A percentile compares a stretch with the other conserved stretches of the same genome.
phyloP scores from a whole-genome alignment of 2,113 vertebrate species.

The Gnathonemus echidnorhynchus region DNA sequence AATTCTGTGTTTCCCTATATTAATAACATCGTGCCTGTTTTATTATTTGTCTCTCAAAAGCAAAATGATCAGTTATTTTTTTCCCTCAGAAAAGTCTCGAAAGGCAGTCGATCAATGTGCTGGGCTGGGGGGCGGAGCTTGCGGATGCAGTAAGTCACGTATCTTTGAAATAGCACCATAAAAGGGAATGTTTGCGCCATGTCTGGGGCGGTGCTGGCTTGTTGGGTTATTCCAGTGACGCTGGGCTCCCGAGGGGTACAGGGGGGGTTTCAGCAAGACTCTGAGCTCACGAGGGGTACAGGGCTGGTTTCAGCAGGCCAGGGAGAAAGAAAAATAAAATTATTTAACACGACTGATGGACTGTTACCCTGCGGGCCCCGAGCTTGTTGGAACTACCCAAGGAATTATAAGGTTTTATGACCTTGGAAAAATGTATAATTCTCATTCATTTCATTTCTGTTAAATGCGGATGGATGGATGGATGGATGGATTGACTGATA shows the following conservation, averaged over 20 bases:
- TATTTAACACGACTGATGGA: not conserved
- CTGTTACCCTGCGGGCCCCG: not conserved
- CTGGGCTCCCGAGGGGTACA: not conserved
- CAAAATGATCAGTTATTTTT: not conserved
- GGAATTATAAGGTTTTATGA: not conserved
- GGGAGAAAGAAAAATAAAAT: constrained; percentile 5
- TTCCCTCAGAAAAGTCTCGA: not conserved
- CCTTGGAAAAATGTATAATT: not conserved
- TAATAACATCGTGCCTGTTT: not conserved
- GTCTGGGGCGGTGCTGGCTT: not conserved
- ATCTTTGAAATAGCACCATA: not conserved
- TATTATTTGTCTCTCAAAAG: not conserved
- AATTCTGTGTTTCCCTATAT: not conserved
- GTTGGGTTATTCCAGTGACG: not conserved
- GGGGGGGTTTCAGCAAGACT: not conserved
- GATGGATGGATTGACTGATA: not conserved
- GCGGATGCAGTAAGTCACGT: not conserved
- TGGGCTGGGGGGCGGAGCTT: not conserved
- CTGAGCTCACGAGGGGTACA: not conserved
- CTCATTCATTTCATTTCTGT: not conserved
- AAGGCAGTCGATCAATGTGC: not conserved
- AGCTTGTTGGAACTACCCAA: not conserved
- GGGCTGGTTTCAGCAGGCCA: not conserved
- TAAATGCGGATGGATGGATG: not conserved
- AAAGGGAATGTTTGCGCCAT: not conserved